These are phyloP conservation scores for Sesamia inferens DNA, from an alignment of 2,888 invertebrate genomes.

Conservation along the genomic window DNA sequence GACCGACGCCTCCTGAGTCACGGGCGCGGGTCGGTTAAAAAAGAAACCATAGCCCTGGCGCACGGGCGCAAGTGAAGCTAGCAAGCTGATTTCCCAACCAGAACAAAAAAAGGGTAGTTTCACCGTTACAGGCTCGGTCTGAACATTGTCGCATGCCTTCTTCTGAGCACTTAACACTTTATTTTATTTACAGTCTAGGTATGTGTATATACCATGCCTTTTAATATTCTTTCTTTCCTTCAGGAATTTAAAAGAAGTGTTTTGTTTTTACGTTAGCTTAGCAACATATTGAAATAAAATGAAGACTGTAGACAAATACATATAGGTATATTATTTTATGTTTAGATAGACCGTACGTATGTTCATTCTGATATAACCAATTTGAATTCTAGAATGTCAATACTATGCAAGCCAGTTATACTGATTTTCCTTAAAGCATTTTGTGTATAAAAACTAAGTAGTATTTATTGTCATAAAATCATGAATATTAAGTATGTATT, in stretches of 20 bases:
- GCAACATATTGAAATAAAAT: neutral
- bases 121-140: neutral
- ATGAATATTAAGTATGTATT: conserved; percentile 18
- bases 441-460: conserved; percentile 7
- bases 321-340: neutral
- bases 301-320: neutral
- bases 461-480: conserved; percentile 17
- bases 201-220: too few relatives aligned
- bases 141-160: neutral
- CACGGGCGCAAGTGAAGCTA: too few relatives aligned
- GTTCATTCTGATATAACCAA: neutral
- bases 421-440: conserved; percentile 33
- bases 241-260: neutral
- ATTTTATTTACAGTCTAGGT: neutral
- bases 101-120: neutral
- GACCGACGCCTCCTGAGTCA: too few relatives aligned
- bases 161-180: neutral
- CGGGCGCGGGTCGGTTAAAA: too few relatives aligned
- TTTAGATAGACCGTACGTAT: neutral
- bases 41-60: too few relatives aligned
- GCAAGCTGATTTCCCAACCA: too few relatives aligned
- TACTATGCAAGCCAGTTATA: conserved; percentile 5
- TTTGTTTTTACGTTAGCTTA: neutral
- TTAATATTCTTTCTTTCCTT: neutral
- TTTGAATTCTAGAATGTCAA: neutral